Conservation (phyloP, 2,113 vertebrate species). For the Petroica traversi region DNA sequence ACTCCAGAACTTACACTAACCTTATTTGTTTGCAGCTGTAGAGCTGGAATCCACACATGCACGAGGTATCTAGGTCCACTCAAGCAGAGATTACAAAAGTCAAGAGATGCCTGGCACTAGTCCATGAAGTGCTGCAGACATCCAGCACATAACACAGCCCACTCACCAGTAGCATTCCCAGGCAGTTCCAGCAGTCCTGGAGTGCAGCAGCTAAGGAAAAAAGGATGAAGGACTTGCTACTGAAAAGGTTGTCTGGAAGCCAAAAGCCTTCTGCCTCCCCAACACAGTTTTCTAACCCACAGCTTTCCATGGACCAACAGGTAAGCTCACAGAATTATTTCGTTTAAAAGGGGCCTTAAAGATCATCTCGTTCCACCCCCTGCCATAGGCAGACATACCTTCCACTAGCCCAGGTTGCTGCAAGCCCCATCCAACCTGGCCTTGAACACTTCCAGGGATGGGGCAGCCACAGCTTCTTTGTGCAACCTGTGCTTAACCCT, state of each 20-base stretch:
- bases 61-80: slow-evolving; percentile 29
- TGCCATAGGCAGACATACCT: neutral
- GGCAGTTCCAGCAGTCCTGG: neutral
- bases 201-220: neutral
- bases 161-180: neutral
- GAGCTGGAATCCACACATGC: neutral
- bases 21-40: neutral
- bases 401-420: neutral
- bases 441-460: neutral
- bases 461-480: neutral
- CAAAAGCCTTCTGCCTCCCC: neutral
- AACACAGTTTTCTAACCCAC: neutral
- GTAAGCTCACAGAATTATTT: neutral
- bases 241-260: neutral
- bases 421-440: neutral
- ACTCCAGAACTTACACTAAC: neutral
- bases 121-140: neutral
- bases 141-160: neutral
- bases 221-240: neutral
- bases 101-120: slow-evolving; percentile 43
- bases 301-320: neutral
- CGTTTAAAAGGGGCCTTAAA: neutral
- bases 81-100: slow-evolving; percentile 48
- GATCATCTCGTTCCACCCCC: accelerated
- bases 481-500: neutral